Conservation (phyloP, 53 echinoderm and acorn worm species). For the Temnopleurus reevesii region DNA sequence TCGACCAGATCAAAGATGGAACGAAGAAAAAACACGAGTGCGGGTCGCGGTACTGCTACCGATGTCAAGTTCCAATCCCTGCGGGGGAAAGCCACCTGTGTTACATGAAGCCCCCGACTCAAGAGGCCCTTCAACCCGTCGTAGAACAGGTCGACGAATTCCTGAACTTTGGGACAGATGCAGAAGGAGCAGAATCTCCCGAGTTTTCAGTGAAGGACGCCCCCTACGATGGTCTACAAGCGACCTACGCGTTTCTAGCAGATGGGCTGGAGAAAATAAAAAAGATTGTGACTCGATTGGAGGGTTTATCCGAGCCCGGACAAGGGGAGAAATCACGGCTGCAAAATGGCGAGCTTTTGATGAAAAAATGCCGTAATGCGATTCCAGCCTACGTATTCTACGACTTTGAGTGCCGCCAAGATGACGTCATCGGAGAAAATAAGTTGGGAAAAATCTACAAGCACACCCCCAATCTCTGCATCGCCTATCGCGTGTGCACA, state of each 20-base stretch:
- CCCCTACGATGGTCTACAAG: too few relatives aligned
- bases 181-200: constrained; percentile 39
- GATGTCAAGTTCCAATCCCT: constrained; percentile 23
- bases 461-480: constrained; percentile 44
- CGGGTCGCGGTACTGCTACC: constrained; percentile 41
- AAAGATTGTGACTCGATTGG: not conserved
- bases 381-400: not conserved
- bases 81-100: not conserved
- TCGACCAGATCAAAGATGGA: constrained; percentile 9
- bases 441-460: too few relatives aligned
- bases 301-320: too few relatives aligned
- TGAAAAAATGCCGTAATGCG: not conserved
- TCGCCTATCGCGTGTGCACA: constrained; percentile 27
- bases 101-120: too few relatives aligned
- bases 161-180: too few relatives aligned
- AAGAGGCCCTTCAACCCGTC: too few relatives aligned
- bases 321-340: not conserved
- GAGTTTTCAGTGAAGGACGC: too few relatives aligned
- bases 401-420: constrained; percentile 49
- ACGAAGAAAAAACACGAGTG: not conserved
- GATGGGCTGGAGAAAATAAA: not conserved
- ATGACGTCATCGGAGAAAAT: too few relatives aligned
- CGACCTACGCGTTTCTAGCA: too few relatives aligned
- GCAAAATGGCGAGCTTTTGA: not conserved
- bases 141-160: too few relatives aligned